These are phyloP conservation scores for Phragmatobia fuliginosa DNA, from an alignment of 2,888 invertebrate species.

Conservation along the genomic window DNA sequence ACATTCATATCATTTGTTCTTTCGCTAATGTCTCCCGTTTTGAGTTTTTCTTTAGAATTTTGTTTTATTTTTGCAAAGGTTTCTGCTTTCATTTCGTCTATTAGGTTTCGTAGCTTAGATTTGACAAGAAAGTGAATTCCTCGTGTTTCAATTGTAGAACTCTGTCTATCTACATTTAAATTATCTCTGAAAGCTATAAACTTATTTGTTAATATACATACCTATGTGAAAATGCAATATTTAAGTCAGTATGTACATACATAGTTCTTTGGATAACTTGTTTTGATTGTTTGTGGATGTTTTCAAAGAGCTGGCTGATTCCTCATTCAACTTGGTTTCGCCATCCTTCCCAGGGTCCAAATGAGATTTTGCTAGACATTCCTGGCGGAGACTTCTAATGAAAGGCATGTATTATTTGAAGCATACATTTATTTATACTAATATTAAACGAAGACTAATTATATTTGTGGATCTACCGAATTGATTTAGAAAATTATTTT, in stretches of 20 bases:
- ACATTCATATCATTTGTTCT: constrained; percentile 18
- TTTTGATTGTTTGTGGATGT: constrained; percentile 20
- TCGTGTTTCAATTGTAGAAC: constrained; percentile 13
- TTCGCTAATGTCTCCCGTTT: constrained; percentile 6
- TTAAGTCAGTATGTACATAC: not conserved
- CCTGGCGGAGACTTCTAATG: constrained; percentile 44
- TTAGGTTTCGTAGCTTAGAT: not conserved
- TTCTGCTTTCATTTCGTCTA: constrained; percentile 7
- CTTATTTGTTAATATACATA: constrained; percentile 22
- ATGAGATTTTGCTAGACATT: constrained; percentile 42
- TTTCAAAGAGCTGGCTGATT: constrained; percentile 21
- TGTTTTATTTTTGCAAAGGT: not conserved
- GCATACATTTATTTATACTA: not conserved
- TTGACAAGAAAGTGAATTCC: constrained; percentile 15
- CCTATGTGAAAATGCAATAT: not conserved
- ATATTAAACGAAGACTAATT: too few relatives aligned
- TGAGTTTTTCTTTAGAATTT: not conserved
- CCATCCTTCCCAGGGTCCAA: constrained; percentile 8
- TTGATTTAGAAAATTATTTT: too few relatives aligned
- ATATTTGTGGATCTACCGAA: too few relatives aligned
- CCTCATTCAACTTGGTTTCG: constrained; percentile 16
- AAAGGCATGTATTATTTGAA: constrained; percentile 9
- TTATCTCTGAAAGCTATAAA: constrained; percentile 30
- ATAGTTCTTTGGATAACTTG: constrained; percentile 21
- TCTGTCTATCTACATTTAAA: constrained; percentile 20